Evolutionary conservation across 1,140 invertebrate genomes (phyloP).

Genomic region (Ceratina calcarata): DNA sequence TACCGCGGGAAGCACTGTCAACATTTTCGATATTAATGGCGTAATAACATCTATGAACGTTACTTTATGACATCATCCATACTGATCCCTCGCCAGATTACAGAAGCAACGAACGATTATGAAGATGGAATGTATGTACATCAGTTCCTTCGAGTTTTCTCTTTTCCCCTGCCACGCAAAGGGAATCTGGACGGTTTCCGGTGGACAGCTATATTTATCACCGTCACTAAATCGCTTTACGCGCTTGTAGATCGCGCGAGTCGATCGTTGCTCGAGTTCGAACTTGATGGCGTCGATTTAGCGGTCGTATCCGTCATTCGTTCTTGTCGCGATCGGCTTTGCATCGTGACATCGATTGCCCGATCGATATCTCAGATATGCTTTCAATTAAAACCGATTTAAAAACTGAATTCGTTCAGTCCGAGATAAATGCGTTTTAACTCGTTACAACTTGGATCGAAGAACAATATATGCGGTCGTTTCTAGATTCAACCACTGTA

Average conservation of each 20-base stretch:
- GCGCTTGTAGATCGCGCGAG: not conserved
- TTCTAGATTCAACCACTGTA: not conserved
- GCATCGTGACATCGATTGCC: not conserved
- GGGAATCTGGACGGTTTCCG: constrained; percentile 16
- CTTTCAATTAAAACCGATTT: constrained; percentile 14
- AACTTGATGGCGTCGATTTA: constrained; percentile 8
- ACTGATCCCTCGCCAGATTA: constrained; percentile 4
- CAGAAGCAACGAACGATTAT: not conserved
- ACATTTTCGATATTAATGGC: constrained; percentile 12
- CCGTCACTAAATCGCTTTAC: constrained; percentile 21
- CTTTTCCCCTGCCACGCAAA: not conserved
- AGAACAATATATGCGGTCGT: not conserved
- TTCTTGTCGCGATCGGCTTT: constrained; percentile 29
- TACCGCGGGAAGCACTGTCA: not conserved
- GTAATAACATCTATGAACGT: constrained; percentile 2
- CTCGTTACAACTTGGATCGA: not conserved
- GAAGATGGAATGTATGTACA: constrained; percentile 1
- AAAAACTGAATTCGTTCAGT: not conserved
- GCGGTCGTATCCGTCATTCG: constrained; percentile 14
- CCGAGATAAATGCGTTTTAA: not conserved
- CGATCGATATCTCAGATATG: constrained; percentile 12
- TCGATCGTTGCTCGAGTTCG: constrained; percentile 1
- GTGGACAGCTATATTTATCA: constrained; percentile 20
- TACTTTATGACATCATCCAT: not conserved
- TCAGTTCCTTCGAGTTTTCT: not conserved